Evolutionary conservation across 2,113 vertebrate genomes (phyloP), one percentile per base, ranked within the genome.

Genomic region (Siniperca knerii): DNA sequence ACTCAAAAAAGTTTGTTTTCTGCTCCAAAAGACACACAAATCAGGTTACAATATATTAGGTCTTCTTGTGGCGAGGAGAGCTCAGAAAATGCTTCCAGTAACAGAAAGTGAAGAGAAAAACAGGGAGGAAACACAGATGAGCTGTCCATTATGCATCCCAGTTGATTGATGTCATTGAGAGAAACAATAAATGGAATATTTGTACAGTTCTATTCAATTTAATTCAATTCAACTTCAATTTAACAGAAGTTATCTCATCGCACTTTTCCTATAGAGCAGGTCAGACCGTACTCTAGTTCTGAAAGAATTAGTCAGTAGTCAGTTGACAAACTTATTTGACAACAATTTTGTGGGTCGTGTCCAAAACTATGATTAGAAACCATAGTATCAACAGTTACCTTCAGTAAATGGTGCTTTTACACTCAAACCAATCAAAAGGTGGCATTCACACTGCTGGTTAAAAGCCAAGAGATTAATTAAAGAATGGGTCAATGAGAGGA

Each of bases 401-500:
- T 62, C 33, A 52, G 29, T 10, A 25, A 25, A 62, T 75, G 16
- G 37, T 3, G 4, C 23, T 61, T 21, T 20, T 20, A 5, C 6
- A 54, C 23, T 6, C 54, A 68, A 67, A 58, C 37, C 35, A 72
- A 55, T 54, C 15, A 29, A 35, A 62, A 42, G 13, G n/a, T 60
- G n/a, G 37, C 29, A 21, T 50, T n/a, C 44, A 35, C 4, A 9
- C 4, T 16, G 20, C 71, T 57, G 68, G 21, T 57, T 62, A 6
- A 57, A 60, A 75, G 52, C 7, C 20, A 33, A 18, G 16, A 78
- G n/a, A 66, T 61, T 40, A 54, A 84, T 79, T 57, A 71, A 66
- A 40, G 35, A 52, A 10, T 0, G 5, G 62, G 29, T 44, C n/a
- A 8, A 37, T 4, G 6, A 46, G 25, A 52, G 40, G 42, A 72